Evolutionary conservation across 2,888 invertebrate species (phyloP), one percentile per base, ranked within the genome.

Genomic region (Barypeithes pellucidus): DNA sequence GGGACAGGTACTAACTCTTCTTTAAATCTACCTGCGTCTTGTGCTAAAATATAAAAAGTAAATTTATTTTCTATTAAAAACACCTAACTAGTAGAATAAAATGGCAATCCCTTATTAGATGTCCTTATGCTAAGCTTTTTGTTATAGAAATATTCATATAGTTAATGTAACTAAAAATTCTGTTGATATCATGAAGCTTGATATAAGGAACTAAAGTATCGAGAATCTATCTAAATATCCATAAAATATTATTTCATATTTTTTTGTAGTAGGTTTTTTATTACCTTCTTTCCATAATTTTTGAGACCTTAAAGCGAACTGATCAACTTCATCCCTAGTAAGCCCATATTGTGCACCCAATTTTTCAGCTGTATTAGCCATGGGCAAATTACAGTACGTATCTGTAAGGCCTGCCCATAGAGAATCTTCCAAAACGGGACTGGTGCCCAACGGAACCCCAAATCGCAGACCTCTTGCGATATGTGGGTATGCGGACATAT

Each of bases 301-400:
- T 83, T 99, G 98, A 0, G 98, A 97, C 75, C 90, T 88, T 2
- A 96, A 84, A 0, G 98, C 93, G 86, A 93, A 98, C 76, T 91
- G 89, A 83, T 99, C 98, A 61, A 94, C 94, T 80, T 95, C 94
- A 77, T 94, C 92, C 72, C 94, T 89, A 1, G 92, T 91, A 60
- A 98, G 88, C 60, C 92, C 92, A 82, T 92, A 96, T 85, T 97
- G 92, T 69, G 92, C 94, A 0, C 95, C 97, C 57, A 98, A 88
- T 84, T 97, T 97, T 87, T 97, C 97, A 0, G 97, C 97, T 0
- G 99, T 99, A 82, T 97, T 86, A 1, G 95, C 98, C 99, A 99
- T 99, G 0, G 98, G 96, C 39, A 96, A 88, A 76, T 95, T 94
- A 83, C 96, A 95, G 85, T 95, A 93, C 0, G 92, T 90, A 84